Base-by-base conservation (phyloP, 2,797 vertebrate genomes). In the Zalophus californianus region DNA sequence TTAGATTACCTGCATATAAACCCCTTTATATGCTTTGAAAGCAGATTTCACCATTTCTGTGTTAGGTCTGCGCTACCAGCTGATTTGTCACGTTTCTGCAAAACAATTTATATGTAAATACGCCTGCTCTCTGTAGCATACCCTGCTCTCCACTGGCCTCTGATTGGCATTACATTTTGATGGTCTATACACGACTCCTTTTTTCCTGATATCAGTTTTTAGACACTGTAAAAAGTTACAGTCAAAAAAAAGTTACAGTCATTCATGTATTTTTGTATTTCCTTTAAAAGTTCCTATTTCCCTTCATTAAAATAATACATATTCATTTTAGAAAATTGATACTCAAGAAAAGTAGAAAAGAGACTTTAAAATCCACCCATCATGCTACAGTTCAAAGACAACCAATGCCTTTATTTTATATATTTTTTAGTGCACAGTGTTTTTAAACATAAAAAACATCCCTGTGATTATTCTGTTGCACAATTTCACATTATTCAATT, bases 31-130 rank as follows among this genome's bases (percentile, higher is more conserved):
- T 84, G 62, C 91, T 84, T 66, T 92, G 88, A 79, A 93, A 96
- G 86, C 88, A 89, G 54, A 86, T 95, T 87, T 96, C 77, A 89
- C 35, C 86, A n/a, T 92, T 93, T 86, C 70, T 95, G 68, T 62
- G 70, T 79, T 90, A 92, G 27, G 27, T 25, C 54, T 91, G 89
- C 83, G 27, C 56, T 54, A 41, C 52, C 23, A 64, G 25, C 64
- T 91, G 72, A 95, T 86, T 83, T 89, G 80, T 95, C 52, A 73
- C 0, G 0, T 97, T 96, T 96, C 95, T 96, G 93, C 52, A 80
- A 96, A 97, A 97, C 91, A 97, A 95, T 97, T 97, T 98, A 94
- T 97, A 97, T 98, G 96, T 97, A 98, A 98, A 97, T 97, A 93
- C 0, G 0, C 84, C 64, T 27, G 8, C 52, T 93, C 25, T 72